These are phyloP conservation scores for Phyllostomus hastatus DNA, from an alignment of 2,113 vertebrate species.

Conservation along the genomic window DNA sequence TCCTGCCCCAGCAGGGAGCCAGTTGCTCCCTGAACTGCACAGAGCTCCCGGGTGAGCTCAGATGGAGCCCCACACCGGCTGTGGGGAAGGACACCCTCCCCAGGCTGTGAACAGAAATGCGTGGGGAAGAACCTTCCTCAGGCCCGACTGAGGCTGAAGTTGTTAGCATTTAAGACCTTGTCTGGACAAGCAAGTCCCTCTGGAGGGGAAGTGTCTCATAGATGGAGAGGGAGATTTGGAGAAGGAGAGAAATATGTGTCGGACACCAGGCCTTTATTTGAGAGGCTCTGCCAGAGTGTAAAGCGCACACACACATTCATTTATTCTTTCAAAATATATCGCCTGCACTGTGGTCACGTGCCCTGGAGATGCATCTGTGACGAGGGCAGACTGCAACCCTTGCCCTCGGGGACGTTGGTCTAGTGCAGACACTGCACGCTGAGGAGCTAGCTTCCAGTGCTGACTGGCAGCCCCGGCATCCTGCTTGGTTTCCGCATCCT, in stretches of 20 bases:
- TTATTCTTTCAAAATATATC: not conserved
- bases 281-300: not conserved
- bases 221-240: not conserved
- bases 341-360: not conserved
- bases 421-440: not conserved
- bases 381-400: not conserved
- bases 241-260: not conserved
- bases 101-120: not conserved
- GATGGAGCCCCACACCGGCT: not conserved
- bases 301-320: not conserved
- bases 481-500: not conserved
- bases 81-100: not conserved
- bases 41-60: fast-evolving
- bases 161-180: not conserved
- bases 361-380: not conserved
- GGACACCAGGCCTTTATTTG: not conserved
- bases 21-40: not conserved
- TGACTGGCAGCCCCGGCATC: not conserved
- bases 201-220: not conserved
- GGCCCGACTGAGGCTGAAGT: not conserved
- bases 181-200: not conserved
- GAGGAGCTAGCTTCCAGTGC: not conserved
- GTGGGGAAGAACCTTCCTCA: not conserved
- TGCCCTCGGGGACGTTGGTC: too few relatives aligned
- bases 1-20: not conserved